A percentile compares a stretch with the other conserved stretches of the same genome.
phyloP scores from a whole-genome alignment of 2,888 invertebrate genomes.

The Spisula subtruncata region DNA sequence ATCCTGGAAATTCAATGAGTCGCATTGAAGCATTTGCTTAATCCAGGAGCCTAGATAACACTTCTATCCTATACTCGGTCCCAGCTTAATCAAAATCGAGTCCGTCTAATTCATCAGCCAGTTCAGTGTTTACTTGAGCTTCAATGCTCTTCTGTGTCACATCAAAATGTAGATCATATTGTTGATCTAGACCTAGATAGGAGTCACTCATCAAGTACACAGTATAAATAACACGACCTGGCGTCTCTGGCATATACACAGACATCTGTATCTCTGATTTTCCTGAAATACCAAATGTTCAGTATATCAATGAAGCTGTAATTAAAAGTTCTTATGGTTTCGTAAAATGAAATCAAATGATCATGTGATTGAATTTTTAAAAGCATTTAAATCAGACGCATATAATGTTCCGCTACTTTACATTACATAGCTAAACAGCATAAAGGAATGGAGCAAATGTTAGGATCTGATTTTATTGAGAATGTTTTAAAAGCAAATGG shows the following conservation, averaged over 20 bases:
- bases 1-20: too few relatives aligned
- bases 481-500: too few relatives aligned
- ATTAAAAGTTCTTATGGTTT: background rate
- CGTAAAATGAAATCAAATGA: too few relatives aligned
- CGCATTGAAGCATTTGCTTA: too few relatives aligned
- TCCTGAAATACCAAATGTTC: constrained; percentile 42
- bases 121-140: constrained; percentile 85
- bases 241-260: constrained; percentile 90
- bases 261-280: constrained; percentile 88
- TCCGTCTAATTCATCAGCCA: constrained; percentile 76
- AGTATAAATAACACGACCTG: constrained; percentile 92
- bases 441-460: too few relatives aligned
- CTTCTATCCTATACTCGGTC: too few relatives aligned
- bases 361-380: too few relatives aligned
- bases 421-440: too few relatives aligned
- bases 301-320: background rate
- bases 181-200: constrained; percentile 97
- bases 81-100: constrained; percentile 70
- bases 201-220: constrained; percentile 96
- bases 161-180: constrained; percentile 90
- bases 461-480: too few relatives aligned
- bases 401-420: too few relatives aligned
- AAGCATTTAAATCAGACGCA: too few relatives aligned
- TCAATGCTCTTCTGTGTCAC: constrained; percentile 83
- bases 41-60: too few relatives aligned